Percentiles rank a stretch among this genome's conserved stretches.
Conservation (phyloP, 2,888 invertebrate genomes). For the Drosophila eohydei region DNA sequence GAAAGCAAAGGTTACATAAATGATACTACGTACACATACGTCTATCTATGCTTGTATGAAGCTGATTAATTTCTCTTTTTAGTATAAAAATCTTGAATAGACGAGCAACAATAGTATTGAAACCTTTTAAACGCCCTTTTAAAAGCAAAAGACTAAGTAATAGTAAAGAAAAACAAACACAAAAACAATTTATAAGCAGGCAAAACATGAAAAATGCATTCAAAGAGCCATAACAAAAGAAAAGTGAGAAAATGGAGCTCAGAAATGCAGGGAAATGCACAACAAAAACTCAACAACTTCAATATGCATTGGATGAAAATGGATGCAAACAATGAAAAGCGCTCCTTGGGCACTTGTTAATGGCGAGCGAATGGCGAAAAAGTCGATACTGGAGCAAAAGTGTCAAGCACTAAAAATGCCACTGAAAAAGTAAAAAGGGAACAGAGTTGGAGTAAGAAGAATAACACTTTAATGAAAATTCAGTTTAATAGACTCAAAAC, state of each 20-base stretch:
- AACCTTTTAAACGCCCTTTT: slow-evolving; percentile 1
- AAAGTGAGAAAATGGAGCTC: slow-evolving; percentile 5
- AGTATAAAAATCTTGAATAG: slow-evolving; percentile 3
- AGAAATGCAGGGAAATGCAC: neutral
- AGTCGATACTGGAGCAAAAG: slow-evolving; percentile 12
- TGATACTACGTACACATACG: neutral
- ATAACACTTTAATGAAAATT: neutral
- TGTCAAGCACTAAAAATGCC: slow-evolving; percentile 14
- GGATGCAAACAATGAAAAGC: slow-evolving; percentile 30
- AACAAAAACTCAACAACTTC: slow-evolving; percentile 20
- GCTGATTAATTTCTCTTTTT: neutral
- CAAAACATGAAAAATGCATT: slow-evolving; percentile 57
- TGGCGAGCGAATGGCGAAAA: slow-evolving; percentile 53
- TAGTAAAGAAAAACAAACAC: neutral
- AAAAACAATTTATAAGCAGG: slow-evolving; percentile 23
- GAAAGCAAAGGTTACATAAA: neutral
- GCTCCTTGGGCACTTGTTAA: slow-evolving; percentile 34
- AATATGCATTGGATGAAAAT: slow-evolving; percentile 25
- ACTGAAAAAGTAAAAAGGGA: neutral
- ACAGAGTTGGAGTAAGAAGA: neutral
- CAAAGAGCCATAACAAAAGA: slow-evolving; percentile 32
- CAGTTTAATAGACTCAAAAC: slow-evolving; percentile 38
- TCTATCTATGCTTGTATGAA: neutral
- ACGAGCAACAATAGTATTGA: slow-evolving; percentile 1
- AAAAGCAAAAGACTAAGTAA: neutral